Percentiles rank a stretch among this genome's conserved stretches.
Conservation (phyloP, 2,113 vertebrate species). For the Cyprinodon brontotheroides region DNA sequence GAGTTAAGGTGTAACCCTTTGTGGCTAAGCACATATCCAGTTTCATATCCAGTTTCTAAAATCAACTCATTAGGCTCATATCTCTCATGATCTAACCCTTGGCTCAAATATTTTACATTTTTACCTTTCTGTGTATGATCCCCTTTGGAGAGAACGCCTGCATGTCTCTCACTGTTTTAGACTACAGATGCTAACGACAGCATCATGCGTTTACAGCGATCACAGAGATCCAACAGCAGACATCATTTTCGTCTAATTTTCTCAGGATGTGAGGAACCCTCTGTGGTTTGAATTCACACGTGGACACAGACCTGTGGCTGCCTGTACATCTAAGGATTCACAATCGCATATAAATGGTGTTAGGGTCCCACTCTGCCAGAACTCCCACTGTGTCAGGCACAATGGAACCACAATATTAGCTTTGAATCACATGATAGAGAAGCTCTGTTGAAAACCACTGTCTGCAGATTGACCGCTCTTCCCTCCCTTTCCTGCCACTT, state of each 20-base stretch:
- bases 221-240: slow-evolving; percentile 15
- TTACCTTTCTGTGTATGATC: slow-evolving; percentile 30
- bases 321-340: slow-evolving; percentile 32
- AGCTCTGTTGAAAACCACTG: slow-evolving; percentile 61
- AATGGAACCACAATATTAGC: slow-evolving; percentile 71
- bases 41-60: slow-evolving; percentile 12
- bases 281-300: slow-evolving; percentile 44
- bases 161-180: slow-evolving; percentile 32
- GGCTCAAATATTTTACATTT: slow-evolving; percentile 15
- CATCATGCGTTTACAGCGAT: slow-evolving; percentile 51
- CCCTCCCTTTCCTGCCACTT: slow-evolving; percentile 60
- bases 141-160: slow-evolving; percentile 18
- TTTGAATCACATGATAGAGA: slow-evolving; percentile 56
- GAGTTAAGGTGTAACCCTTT: background rate
- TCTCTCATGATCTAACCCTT: slow-evolving; percentile 31
- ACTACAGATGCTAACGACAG: slow-evolving; percentile 55
- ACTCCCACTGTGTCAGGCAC: slow-evolving; percentile 59
- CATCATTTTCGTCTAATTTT: slow-evolving; percentile 27
- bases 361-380: slow-evolving; percentile 39
- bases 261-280: slow-evolving; percentile 43
- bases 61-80: slow-evolving; percentile 2
- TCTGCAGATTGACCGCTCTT: slow-evolving; percentile 58
- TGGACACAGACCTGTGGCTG: slow-evolving; percentile 25
- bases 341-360: slow-evolving; percentile 24
- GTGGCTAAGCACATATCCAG: background rate